A percentile compares a stretch with the other conserved stretches of the same genome.
These are phyloP conservation scores for Nothoprocta pentlandii DNA, from an alignment of 2,113 vertebrate genomes.

Conservation along the genomic window DNA sequence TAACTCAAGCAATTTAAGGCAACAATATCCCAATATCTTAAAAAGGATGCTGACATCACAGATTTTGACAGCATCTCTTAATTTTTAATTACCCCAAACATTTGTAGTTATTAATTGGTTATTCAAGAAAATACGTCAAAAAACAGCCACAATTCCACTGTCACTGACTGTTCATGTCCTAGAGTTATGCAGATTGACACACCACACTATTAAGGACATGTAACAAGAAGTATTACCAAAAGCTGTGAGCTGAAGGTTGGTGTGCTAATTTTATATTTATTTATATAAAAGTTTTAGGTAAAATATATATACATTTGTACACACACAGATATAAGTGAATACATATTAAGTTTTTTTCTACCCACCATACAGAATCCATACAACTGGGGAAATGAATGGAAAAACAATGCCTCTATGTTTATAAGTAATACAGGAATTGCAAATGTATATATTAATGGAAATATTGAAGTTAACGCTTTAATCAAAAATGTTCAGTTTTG, in stretches of 20 bases:
- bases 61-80: not conserved
- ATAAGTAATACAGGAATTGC: not conserved
- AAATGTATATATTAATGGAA: not conserved
- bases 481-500: not conserved
- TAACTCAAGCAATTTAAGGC: not conserved
- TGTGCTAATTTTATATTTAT: not conserved
- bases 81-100: not conserved
- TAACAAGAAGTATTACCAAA: not conserved
- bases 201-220: not conserved
- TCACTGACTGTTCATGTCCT: not conserved
- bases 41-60: not conserved
- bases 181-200: not conserved
- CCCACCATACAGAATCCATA: not conserved
- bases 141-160: not conserved
- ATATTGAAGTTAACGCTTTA: not conserved
- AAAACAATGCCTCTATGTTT: not conserved
- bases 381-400: not conserved
- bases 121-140: not conserved
- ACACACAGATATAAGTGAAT: not conserved
- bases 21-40: not conserved
- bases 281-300: not conserved
- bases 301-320: not conserved
- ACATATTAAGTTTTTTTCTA: not conserved
- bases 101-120: not conserved
- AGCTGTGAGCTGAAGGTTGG: not conserved